phyloP scores from a whole-genome alignment of 2,888 invertebrate genomes.

The Heliconius charithonia region DNA sequence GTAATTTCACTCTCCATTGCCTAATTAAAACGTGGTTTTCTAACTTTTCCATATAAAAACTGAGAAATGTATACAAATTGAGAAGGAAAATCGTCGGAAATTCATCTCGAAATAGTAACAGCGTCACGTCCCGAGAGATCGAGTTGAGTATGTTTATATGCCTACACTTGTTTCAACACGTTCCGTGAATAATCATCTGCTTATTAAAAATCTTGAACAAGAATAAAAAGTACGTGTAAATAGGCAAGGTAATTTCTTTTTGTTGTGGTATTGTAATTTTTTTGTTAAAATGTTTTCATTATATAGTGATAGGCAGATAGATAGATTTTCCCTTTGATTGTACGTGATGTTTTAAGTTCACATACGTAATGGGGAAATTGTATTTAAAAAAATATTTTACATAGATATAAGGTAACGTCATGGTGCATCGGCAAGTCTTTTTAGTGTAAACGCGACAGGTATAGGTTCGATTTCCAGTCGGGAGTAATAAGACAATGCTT shows the following conservation, averaged over 20 bases:
- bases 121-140: conserved; percentile 51
- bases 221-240: conserved; percentile 7
- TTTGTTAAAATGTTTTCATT: neutral
- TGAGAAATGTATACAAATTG: conserved; percentile 8
- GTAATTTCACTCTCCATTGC: conserved; percentile 27
- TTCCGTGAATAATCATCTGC: conserved; percentile 47
- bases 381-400: too few species aligned
- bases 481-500: too few species aligned
- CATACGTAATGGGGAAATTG: too few species aligned
- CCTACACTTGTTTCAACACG: conserved; percentile 51
- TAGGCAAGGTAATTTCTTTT: conserved; percentile 13
- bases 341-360: too few species aligned
- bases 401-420: too few species aligned
- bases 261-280: neutral
- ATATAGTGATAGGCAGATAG: neutral
- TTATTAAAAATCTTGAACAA: conserved; percentile 45
- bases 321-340: too few species aligned
- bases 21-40: neutral
- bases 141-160: conserved; percentile 52
- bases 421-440: too few species aligned
- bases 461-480: too few species aligned
- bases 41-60: neutral
- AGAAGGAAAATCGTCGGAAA: neutral
- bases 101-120: conserved; percentile 14
- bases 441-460: too few species aligned